Percentiles rank a stretch among this genome's conserved stretches.
phyloP scores from a whole-genome alignment of 2,888 invertebrate genomes.

The Phyllotreta striolata region DNA sequence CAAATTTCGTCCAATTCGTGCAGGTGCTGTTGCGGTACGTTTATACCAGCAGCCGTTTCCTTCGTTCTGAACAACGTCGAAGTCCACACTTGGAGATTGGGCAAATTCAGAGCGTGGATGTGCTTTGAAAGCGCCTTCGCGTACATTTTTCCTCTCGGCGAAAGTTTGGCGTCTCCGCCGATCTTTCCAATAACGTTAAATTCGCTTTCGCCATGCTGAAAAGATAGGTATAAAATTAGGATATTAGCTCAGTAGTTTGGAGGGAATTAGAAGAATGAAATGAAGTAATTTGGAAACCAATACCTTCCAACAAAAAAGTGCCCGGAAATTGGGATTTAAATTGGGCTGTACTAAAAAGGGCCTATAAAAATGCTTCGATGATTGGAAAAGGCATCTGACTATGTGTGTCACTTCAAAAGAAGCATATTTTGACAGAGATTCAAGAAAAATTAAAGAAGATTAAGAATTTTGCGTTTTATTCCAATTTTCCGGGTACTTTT shows the following conservation, averaged over 20 bases:
- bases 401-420: no score
- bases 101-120: conserved; percentile 74
- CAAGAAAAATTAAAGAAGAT: no score
- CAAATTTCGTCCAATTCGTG: conserved; percentile 91
- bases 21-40: conserved; percentile 84
- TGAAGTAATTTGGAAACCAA: no score
- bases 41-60: conserved; percentile 82
- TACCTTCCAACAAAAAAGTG: no score
- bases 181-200: conserved; percentile 90
- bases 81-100: conserved; percentile 85
- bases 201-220: conserved; percentile 91
- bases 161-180: conserved; percentile 89
- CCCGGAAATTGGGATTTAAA: no score
- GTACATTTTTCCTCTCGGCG: conserved; percentile 81
- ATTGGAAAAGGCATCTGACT: no score
- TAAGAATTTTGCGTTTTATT: no score
- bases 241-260: not conserved
- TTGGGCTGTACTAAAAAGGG: no score
- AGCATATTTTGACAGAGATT: no score
- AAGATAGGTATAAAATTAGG: conserved; percentile 41
- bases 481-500: no score
- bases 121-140: conserved; percentile 77
- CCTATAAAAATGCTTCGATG: no score
- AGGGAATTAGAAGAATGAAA: no score
- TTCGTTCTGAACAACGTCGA: conserved; percentile 88